A percentile compares a stretch with the other conserved stretches of the same genome.
phyloP scores from a whole-genome alignment of 2,888 invertebrate species.

The Hypolimnas misippus region DNA sequence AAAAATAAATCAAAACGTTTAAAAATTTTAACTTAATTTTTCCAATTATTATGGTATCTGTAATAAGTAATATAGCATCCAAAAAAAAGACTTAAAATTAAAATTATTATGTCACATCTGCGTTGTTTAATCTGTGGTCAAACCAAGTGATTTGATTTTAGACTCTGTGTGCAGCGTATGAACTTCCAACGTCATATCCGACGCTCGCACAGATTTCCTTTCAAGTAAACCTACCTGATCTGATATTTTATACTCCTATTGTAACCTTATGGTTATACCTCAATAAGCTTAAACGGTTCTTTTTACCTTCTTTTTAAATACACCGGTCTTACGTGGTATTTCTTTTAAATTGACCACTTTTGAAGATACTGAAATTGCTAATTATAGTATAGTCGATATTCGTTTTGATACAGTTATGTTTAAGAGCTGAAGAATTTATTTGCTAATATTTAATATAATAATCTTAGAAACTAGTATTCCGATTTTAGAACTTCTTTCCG shows the following conservation, averaged over 20 bases:
- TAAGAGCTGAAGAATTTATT: too few species aligned
- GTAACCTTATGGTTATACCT: conserved; percentile 32
- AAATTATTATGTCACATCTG: conserved; percentile 38
- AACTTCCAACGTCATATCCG: conserved; percentile 58
- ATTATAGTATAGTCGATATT: too few species aligned
- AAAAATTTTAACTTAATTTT: too few species aligned
- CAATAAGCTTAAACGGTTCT: conserved; percentile 31
- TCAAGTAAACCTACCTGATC: conserved; percentile 47
- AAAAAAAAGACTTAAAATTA: neutral
- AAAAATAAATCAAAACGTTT: too few species aligned
- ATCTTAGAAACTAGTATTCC: too few species aligned
- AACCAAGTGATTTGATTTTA: conserved; percentile 57
- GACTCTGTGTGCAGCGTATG: conserved; percentile 61
- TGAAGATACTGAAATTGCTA: neutral
- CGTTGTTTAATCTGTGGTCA: conserved; percentile 49
- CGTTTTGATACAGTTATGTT: too few species aligned
- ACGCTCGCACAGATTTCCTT: conserved; percentile 60
- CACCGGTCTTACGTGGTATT: conserved; percentile 12
- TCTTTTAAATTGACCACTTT: conserved; percentile 6
- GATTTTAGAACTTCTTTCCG: too few species aligned
- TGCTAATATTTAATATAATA: too few species aligned
- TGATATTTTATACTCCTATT: conserved; percentile 34
- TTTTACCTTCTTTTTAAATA: conserved; percentile 13
- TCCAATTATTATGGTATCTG: too few species aligned
- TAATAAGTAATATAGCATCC: too few species aligned